These are phyloP conservation scores for Drosophila mimica DNA, from an alignment of 2,888 invertebrate genomes.

Conservation along the genomic window DNA sequence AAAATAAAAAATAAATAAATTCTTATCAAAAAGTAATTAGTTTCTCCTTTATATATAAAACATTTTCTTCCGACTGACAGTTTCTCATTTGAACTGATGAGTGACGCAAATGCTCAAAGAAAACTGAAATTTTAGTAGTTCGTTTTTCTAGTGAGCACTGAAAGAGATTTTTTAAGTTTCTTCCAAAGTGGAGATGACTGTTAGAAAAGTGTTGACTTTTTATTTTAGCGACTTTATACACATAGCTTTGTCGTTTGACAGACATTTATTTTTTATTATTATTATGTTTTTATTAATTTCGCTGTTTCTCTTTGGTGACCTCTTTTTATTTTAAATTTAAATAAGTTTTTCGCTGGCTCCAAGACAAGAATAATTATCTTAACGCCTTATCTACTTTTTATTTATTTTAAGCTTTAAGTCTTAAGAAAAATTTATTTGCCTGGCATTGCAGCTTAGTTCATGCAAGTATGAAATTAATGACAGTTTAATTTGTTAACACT, in stretches of 20 bases:
- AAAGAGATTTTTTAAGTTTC: background rate
- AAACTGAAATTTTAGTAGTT: background rate
- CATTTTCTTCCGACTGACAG: background rate
- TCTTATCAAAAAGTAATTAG: background rate
- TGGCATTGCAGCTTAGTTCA: background rate
- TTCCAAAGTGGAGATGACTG: background rate
- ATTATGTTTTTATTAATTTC: background rate
- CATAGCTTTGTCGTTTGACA: no score
- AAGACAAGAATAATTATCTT: background rate
- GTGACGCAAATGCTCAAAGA: background rate
- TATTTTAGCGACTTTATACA: no score
- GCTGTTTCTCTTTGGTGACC: background rate
- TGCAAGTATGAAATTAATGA: background rate
- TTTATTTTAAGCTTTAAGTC: background rate
- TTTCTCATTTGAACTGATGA: background rate
- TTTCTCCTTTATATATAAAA: background rate
- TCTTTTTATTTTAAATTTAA: background rate
- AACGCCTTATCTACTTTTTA: background rate
- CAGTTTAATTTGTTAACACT: background rate
- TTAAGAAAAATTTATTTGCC: background rate
- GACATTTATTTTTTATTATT: no score
- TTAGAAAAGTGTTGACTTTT: background rate
- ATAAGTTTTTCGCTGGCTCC: background rate
- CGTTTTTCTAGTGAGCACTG: background rate
- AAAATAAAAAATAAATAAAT: background rate